phyloP scores from a whole-genome alignment of 2,797 vertebrate genomes.

The Myotis pilosus region DNA sequence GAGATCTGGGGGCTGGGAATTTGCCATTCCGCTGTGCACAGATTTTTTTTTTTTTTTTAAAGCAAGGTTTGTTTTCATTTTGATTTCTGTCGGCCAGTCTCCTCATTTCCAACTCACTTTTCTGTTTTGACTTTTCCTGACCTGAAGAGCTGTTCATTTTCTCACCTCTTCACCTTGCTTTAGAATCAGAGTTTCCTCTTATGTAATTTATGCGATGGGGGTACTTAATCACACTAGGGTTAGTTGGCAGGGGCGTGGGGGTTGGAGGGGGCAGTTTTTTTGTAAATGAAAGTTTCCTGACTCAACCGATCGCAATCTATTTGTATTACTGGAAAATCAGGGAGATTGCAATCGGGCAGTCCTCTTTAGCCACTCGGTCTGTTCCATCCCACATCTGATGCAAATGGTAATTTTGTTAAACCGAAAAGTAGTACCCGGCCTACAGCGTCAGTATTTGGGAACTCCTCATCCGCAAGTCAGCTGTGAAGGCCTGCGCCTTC shows the following conservation, averaged over 20 bases:
- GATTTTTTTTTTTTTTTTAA: neutral
- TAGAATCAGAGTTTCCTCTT: conserved; percentile 63
- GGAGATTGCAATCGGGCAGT: neutral
- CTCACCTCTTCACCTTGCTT: conserved; percentile 25
- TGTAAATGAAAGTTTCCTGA: conserved; percentile 59
- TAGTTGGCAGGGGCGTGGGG: neutral
- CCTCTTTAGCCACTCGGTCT: neutral
- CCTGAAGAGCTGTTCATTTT: conserved; percentile 32
- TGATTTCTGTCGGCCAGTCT: conserved; percentile 17
- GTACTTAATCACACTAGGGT: neutral
- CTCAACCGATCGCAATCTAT: neutral
- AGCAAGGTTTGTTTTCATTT: conserved; percentile 67
- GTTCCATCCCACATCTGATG: neutral
- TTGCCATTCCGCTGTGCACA: conserved; percentile 50
- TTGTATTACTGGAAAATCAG: neutral
- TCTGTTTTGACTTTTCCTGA: conserved; percentile 48
- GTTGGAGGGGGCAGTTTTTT: neutral
- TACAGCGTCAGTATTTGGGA: conserved; percentile 36
- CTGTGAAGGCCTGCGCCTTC: neutral
- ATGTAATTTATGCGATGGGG: conserved; percentile 57
- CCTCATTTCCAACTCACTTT: conserved; percentile 45
- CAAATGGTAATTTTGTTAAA: conserved; percentile 23
- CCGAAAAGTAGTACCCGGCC: conserved; percentile 43
- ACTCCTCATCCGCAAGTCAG: neutral
- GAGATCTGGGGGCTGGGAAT: conserved; percentile 53